Evolutionary conservation across 2,797 vertebrate genomes (phyloP).

Genomic region (Tiaroga cobitis): DNA sequence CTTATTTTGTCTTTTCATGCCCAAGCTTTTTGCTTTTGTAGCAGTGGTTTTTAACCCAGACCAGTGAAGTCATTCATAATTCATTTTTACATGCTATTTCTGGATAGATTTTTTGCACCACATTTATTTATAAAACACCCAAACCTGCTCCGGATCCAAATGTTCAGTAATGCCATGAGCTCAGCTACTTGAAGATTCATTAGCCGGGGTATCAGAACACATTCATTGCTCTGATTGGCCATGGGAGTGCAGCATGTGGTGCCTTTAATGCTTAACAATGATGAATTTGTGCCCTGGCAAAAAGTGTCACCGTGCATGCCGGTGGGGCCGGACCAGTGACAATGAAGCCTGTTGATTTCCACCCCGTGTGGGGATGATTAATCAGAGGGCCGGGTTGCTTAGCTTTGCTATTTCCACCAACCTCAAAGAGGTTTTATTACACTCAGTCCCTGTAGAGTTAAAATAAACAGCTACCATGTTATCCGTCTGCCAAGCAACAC

Average conservation of each 20-base stretch:
- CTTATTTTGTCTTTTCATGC: neutral
- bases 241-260: constrained; percentile 20
- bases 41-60: constrained; percentile 4
- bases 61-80: constrained; percentile 30
- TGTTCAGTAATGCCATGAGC: constrained; percentile 42
- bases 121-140: constrained; percentile 45
- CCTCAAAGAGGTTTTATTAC: constrained; percentile 69
- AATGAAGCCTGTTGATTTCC: constrained; percentile 62
- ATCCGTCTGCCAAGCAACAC: constrained; percentile 49
- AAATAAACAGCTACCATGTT: constrained; percentile 67
- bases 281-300: constrained; percentile 52
- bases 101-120: constrained; percentile 21
- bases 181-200: constrained; percentile 61
- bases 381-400: constrained; percentile 55
- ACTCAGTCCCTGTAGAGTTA: constrained; percentile 53
- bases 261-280: constrained; percentile 46
- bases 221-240: constrained; percentile 41
- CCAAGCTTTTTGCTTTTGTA: neutral
- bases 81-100: constrained; percentile 32
- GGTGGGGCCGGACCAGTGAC: constrained; percentile 43
- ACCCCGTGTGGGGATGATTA: constrained; percentile 69
- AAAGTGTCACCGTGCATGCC: constrained; percentile 51
- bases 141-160: constrained; percentile 39
- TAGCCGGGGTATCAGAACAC: constrained; percentile 44
- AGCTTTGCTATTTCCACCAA: constrained; percentile 39